Conservation (phyloP, 1,140 invertebrate genomes). For the Drosophila kikkawai region DNA sequence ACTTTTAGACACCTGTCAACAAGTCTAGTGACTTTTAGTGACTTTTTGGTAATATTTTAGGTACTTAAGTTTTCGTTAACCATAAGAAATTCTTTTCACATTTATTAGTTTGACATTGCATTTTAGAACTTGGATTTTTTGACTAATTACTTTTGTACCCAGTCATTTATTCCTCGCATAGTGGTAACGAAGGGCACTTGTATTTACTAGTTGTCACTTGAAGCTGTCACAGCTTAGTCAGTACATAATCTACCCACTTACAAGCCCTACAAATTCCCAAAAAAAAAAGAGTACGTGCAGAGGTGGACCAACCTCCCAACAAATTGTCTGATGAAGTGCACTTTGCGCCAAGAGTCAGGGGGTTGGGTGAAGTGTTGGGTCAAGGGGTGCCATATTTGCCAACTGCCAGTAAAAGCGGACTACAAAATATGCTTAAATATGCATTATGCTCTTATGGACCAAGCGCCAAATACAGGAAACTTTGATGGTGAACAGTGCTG, state of each 20-base stretch:
- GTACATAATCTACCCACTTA: conserved; percentile 53
- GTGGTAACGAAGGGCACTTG: not conserved
- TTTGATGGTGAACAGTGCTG: conserved; percentile 17
- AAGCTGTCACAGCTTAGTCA: conserved; percentile 30
- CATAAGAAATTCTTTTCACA: no score
- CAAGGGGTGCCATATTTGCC: conserved; percentile 28
- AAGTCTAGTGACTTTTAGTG: no score
- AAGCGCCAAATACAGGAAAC: conserved; percentile 24
- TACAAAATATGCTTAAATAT: conserved; percentile 83
- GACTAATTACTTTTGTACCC: not conserved
- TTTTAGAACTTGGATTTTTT: not conserved
- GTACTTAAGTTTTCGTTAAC: no score
- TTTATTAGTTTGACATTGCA: no score
- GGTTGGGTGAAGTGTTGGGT: conserved; percentile 3
- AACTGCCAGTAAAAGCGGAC: conserved; percentile 72
- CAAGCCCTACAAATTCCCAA: conserved; percentile 3
- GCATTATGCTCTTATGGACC: conserved; percentile 77
- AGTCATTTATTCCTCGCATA: not conserved
- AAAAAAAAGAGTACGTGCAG: conserved; percentile 6
- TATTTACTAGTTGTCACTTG: conserved; percentile 24
- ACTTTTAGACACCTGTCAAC: no score
- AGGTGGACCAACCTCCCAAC: conserved; percentile 26
- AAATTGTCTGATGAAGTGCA: conserved; percentile 79
- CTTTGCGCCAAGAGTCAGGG: conserved; percentile 45
- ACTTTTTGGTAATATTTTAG: no score